A percentile compares a stretch with the other conserved stretches of the same genome.
Evolutionary conservation across 2,888 invertebrate genomes (phyloP).

Genomic region (Noctua fimbriata): DNA sequence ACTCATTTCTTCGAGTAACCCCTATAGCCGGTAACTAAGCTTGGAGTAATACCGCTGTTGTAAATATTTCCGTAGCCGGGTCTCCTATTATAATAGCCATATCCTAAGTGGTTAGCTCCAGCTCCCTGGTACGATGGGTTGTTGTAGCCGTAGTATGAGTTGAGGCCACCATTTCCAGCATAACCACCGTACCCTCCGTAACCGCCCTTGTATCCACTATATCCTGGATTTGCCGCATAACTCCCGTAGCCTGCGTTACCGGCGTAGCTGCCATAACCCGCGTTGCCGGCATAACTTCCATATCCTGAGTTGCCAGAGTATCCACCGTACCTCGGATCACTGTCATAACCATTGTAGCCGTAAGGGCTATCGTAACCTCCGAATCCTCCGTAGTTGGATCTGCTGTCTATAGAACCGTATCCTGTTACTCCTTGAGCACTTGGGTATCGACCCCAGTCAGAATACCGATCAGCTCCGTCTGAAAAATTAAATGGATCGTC

Average conservation of each 20-base stretch:
- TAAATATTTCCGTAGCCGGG: slow-evolving; percentile 84
- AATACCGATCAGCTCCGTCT: slow-evolving; percentile 77
- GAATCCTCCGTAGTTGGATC: slow-evolving; percentile 67
- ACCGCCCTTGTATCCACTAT: slow-evolving; percentile 51
- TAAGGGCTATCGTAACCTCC: slow-evolving; percentile 55
- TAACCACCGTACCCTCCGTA: slow-evolving; percentile 89
- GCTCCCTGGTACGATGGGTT: slow-evolving; percentile 89
- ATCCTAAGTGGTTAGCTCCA: slow-evolving; percentile 90
- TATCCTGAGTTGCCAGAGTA: slow-evolving; percentile 53
- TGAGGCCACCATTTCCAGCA: slow-evolving; percentile 91
- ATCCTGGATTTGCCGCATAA: slow-evolving; percentile 79
- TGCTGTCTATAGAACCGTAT: slow-evolving; percentile 79
- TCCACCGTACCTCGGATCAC: slow-evolving; percentile 53
- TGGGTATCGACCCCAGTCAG: slow-evolving; percentile 82
- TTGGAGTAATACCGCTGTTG: slow-evolving; percentile 85
- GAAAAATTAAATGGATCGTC: slow-evolving; percentile 50
- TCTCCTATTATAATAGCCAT: slow-evolving; percentile 89
- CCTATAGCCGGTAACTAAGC: slow-evolving; percentile 88
- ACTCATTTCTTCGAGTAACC: slow-evolving; percentile 84
- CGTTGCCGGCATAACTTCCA: slow-evolving; percentile 38
- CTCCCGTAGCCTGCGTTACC: slow-evolving; percentile 81
- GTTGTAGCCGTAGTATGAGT: slow-evolving; percentile 91
- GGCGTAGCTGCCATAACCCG: slow-evolving; percentile 36
- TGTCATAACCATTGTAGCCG: slow-evolving; percentile 57
- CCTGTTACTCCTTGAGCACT: slow-evolving; percentile 73